phyloP scores from a whole-genome alignment of 2,797 vertebrate species.

The Danio aesculapii region DNA sequence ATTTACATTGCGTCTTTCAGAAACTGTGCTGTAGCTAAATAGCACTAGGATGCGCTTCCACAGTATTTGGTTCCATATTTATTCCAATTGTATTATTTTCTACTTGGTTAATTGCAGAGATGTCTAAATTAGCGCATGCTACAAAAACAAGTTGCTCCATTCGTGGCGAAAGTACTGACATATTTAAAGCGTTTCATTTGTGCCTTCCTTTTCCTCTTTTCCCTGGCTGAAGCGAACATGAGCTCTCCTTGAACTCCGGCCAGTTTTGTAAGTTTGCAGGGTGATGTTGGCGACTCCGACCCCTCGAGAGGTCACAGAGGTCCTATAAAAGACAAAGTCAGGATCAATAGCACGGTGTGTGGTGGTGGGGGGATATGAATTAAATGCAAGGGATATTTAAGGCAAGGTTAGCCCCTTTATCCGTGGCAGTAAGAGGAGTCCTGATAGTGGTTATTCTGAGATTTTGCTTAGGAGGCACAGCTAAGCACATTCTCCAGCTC shows the following conservation, averaged over 20 bases:
- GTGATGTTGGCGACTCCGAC: slow-evolving; percentile 29
- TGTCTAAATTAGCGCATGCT: background rate
- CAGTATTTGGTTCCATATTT: too few relatives aligned
- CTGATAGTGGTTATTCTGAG: slow-evolving; percentile 70
- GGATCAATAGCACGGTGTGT: slow-evolving; percentile 51
- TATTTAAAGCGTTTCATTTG: background rate
- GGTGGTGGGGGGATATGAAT: slow-evolving; percentile 28
- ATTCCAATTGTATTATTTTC: too few relatives aligned
- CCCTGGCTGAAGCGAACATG: background rate
- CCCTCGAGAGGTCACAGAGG: slow-evolving; percentile 47
- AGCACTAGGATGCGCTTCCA: background rate
- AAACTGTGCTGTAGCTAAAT: background rate
- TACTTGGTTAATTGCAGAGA: background rate
- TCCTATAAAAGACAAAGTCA: slow-evolving; percentile 32
- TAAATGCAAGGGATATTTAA: slow-evolving; percentile 55
- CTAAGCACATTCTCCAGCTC: slow-evolving; percentile 76
- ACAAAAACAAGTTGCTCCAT: too few relatives aligned
- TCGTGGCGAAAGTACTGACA: background rate
- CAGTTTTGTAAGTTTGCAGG: slow-evolving; percentile 41
- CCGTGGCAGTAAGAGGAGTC: slow-evolving; percentile 55
- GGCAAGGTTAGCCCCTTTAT: slow-evolving; percentile 62
- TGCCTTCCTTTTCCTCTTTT: background rate
- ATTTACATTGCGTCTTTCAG: background rate
- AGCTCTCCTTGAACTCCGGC: slow-evolving; percentile 13
- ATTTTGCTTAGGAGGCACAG: slow-evolving; percentile 82